Percentiles rank a stretch among this genome's conserved stretches.
phyloP scores from a whole-genome alignment of 2,113 vertebrate genomes.

The Pseudopipra pipra region DNA sequence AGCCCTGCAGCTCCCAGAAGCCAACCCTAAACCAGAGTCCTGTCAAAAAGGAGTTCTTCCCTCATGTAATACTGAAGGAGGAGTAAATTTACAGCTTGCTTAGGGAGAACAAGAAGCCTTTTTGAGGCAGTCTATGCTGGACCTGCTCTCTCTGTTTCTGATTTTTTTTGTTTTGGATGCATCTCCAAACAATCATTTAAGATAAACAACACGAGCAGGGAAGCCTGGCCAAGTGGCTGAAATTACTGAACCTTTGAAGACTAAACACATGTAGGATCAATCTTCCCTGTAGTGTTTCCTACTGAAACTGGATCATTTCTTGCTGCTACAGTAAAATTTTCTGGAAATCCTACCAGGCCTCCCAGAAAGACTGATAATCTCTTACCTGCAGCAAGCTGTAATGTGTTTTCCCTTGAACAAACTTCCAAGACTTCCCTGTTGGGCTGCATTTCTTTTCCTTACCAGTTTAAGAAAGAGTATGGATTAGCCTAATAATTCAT shows the following conservation, averaged over 20 bases:
- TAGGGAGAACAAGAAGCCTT: background rate
- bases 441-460: background rate
- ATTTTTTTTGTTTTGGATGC: constrained; percentile 49
- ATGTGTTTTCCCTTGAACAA: background rate
- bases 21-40: background rate
- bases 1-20: background rate
- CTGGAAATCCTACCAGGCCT: background rate
- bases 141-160: background rate
- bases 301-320: background rate
- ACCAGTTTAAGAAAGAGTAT: background rate
- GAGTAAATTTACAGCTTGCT: background rate
- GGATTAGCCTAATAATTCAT: background rate
- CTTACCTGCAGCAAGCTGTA: background rate
- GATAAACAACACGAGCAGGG: constrained; percentile 5
- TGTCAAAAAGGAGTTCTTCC: background rate
- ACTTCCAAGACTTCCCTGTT: background rate
- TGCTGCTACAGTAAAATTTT: background rate
- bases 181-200: constrained; percentile 46
- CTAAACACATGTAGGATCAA: background rate
- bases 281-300: background rate
- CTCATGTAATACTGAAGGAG: background rate
- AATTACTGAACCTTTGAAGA: constrained; percentile 45
- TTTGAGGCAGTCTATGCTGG: background rate
- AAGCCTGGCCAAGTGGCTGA: constrained; percentile 8
- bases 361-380: constrained; percentile 6